Base-by-base conservation (phyloP, 2,888 invertebrate genomes). In the Dolomedes plantarius region DNA sequence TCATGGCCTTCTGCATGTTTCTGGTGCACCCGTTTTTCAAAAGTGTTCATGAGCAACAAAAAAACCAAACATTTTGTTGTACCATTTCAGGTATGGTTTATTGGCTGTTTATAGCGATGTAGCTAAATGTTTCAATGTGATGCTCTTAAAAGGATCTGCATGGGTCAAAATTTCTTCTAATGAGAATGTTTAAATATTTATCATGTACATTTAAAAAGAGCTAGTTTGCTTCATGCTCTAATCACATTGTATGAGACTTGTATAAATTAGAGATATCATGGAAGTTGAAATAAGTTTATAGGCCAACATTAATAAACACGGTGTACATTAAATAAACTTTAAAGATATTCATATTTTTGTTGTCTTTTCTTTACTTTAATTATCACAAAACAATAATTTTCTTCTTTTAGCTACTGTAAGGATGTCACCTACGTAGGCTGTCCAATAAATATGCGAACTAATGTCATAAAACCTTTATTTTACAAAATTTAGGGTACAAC, bases 271-370 rank as follows among this genome's bases (percentile, higher is more conserved):
- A 82, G 82, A 1, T 19, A 76, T 82, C 64, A 80, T 73, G 23
- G 27, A 62, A 68, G 39, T 80, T 69, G 74, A 75, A 82, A 46
- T 82, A 56, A 69, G 73, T 82, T 82, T 82, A 68, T 82, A 82
- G 81, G 82, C 82, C 75, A 69, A 72, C 71, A 71, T 78, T n/a
- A 62, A 56, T 27, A 81, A 67, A 81, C 13, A 62, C 76, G 69
- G 74, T 82, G 82, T 82, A 71, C 75, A 82, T 82, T 82, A 41
- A 82, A 82, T 82, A 82, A 82, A 80, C 62, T 71, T 73, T 9
- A 71, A 32, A 50, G 68, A 46, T 68, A 82, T 75, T 76, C 75
- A 46, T 76, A 75, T 69, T 81, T 56, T 71, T 28, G 2, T 41
- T 62, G 27, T 62, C 62, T 16, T 32, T 36, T 62, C n/a, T 9